phyloP scores from a whole-genome alignment of 2,888 invertebrate species.

The Drosophila anomelani region DNA sequence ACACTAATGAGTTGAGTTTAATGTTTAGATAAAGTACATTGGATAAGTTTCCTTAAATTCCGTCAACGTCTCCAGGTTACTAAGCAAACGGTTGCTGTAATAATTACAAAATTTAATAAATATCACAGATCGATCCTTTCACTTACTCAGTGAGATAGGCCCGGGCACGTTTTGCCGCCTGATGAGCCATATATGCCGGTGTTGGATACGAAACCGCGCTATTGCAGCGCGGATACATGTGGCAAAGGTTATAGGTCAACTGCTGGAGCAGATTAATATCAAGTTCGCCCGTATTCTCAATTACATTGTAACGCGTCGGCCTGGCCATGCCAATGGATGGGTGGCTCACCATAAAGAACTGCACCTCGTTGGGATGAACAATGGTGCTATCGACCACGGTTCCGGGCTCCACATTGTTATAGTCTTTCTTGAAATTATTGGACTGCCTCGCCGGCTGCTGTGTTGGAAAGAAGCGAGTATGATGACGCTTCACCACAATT shows the following conservation, averaged over 20 bases:
- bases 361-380: slow-evolving; percentile 93
- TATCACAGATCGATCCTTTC: too few species aligned
- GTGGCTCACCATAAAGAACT: slow-evolving; percentile 93
- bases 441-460: slow-evolving; percentile 64
- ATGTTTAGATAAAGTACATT: slow-evolving; percentile 89
- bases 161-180: slow-evolving; percentile 91
- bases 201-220: slow-evolving; percentile 94
- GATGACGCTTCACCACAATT: slow-evolving; percentile 98
- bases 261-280: slow-evolving; percentile 91
- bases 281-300: slow-evolving; percentile 91
- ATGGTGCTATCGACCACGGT: slow-evolving; percentile 94
- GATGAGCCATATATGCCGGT: slow-evolving; percentile 95
- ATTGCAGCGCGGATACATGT: slow-evolving; percentile 93
- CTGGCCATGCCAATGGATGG: slow-evolving; percentile 92
- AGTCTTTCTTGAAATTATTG: slow-evolving; percentile 85
- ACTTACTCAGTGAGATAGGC: slow-evolving; percentile 82
- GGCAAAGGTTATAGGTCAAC: slow-evolving; percentile 93
- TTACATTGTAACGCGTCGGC: slow-evolving; percentile 93
- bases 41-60: slow-evolving; percentile 86
- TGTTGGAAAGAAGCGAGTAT: slow-evolving; percentile 89
- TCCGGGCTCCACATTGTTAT: slow-evolving; percentile 92
- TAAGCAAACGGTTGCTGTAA: slow-evolving; percentile 6
- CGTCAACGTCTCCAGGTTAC: slow-evolving; percentile 85
- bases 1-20: background rate
- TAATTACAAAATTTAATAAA: background rate